Evolutionary conservation across 2,888 invertebrate species (phyloP), one percentile per base, ranked within the genome.

Genomic region (Spicauda simplicius): DNA sequence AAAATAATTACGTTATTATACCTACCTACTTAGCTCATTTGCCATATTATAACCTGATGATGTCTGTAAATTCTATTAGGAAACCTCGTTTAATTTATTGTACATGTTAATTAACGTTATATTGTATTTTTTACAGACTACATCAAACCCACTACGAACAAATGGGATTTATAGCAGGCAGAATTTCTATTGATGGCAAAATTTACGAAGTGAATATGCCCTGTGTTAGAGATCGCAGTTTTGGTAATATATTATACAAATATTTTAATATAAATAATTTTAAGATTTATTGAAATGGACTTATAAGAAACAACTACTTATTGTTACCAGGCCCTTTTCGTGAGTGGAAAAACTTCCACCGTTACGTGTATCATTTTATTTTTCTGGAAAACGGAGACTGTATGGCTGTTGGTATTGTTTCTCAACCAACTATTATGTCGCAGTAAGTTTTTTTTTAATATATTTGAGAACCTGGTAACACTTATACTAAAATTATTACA

Each of bases 71-170:
- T 25, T 25, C 25, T 25, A 25, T 25, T 4, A 25, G 3, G 5
- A 25, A 25, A 5, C 25, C 2, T 4, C 25, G 25, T 25, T 25
- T 25, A 2, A 25, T 25, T 25, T 25, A 25, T 4, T 25, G 25
- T 4, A 25, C 5, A 4, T 25, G 2, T 5, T 45, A 7, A 11
- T n/a, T 45, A 6, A 45, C 45, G n/a, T 45, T 11, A 45, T 16
- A 18, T 18, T 30, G 14, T 33, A 50, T 57, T 64, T 58, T 59
- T 84, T 89, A 52, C 82, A 96, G 96, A 70, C 87, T 94, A 45
- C 96, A 96, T 81, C 96, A 96, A 87, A 95, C 95, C 0, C 96
- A 97, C 82, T 96, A 96, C 80, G 96, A 97, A 77, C 97, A 97
- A 86, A 95, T 95, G 92, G 96, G 96, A 2, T 86, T 85, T 54